Evolutionary conservation across 2,888 invertebrate genomes (phyloP).

Genomic region (Mellilla xanthometata): DNA sequence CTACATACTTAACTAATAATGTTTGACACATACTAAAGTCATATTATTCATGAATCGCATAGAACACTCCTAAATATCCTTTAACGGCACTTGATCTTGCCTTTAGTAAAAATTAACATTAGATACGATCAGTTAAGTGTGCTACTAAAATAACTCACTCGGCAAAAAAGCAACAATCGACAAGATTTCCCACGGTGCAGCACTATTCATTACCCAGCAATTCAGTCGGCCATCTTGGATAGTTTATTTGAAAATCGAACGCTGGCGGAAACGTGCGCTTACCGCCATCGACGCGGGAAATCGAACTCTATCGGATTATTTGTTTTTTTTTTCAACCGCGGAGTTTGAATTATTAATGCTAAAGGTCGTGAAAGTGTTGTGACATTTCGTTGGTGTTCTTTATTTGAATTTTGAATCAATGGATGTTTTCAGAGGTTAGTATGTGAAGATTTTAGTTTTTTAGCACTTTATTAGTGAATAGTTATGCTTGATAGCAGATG

Average conservation of each 20-base stretch:
- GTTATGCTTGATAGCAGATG: no score
- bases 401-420: constrained; percentile 7
- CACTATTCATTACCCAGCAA: constrained; percentile 58
- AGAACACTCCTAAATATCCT: no score
- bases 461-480: no score
- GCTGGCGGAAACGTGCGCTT: constrained; percentile 62
- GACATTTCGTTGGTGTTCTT: not conserved
- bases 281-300: constrained; percentile 47
- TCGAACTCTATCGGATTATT: constrained; percentile 12
- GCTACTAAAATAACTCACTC: not conserved
- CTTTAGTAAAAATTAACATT: no score
- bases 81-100: no score
- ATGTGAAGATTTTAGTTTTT: not conserved
- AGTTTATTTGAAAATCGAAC: constrained; percentile 75
- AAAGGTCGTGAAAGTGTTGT: constrained; percentile 3
- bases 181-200: constrained; percentile 35
- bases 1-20: no score
- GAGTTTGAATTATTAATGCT: not conserved
- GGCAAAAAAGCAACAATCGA: constrained; percentile 37
- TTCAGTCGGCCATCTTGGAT: constrained; percentile 68
- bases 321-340: constrained; percentile 1
- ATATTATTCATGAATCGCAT: no score
- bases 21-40: no score
- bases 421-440: constrained; percentile 8
- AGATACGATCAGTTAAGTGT: constrained; percentile 1